Evolutionary conservation across 1,140 invertebrate species (phyloP).

Genomic region (Pseudoatta argentina): DNA sequence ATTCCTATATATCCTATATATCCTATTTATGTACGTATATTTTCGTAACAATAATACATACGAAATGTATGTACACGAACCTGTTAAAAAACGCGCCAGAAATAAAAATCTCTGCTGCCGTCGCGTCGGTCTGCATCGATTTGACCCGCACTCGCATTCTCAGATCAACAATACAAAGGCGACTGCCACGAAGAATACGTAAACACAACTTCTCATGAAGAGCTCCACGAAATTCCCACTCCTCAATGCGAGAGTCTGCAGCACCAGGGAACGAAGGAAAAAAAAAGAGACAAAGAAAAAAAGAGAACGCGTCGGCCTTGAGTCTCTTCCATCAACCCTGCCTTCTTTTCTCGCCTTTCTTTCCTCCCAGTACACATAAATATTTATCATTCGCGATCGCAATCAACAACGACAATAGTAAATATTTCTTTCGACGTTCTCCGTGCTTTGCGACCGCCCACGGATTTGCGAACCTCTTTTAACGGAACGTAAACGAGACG

Average conservation of each 20-base stretch:
- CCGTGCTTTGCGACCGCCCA: neutral
- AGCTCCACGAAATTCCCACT: constrained; percentile 16
- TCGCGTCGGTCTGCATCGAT: neutral
- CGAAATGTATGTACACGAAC: neutral
- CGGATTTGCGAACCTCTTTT: neutral
- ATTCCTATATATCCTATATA: neutral
- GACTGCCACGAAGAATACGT: neutral
- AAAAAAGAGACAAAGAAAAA: neutral
- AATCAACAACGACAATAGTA: constrained; percentile 40
- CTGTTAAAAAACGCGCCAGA: neutral
- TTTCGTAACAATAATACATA: neutral
- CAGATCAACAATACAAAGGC: neutral
- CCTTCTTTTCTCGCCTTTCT: constrained; percentile 47
- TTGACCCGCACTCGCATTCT: neutral
- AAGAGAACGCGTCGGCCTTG: constrained; percentile 48
- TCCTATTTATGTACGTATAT: neutral
- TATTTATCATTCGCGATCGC: constrained; percentile 43
- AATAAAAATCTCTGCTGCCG: neutral
- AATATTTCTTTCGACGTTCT: constrained; percentile 7
- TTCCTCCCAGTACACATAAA: neutral
- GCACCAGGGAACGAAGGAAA: neutral
- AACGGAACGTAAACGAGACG: constrained; percentile 20
- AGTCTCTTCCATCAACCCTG: constrained; percentile 45
- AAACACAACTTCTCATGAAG: constrained; percentile 4
- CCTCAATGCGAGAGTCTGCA: neutral